Evolutionary conservation across 2,888 invertebrate species (phyloP).

Genomic region (Osmoderma eremita): DNA sequence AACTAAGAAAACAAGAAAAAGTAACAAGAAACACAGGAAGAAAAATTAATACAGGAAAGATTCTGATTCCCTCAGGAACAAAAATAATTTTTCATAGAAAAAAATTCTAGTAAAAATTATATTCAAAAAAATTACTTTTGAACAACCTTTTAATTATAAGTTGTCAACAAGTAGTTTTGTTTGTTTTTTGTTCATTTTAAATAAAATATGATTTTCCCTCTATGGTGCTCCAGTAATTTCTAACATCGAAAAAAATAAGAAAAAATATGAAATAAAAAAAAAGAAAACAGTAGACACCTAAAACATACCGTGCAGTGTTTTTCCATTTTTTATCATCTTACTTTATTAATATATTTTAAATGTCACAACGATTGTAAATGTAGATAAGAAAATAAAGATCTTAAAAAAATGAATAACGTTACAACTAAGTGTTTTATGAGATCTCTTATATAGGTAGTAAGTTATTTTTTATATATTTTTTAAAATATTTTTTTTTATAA

Average conservation of each 20-base stretch:
- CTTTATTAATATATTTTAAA: conserved; percentile 45
- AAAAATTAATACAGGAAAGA: conserved; percentile 39
- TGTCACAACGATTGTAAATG: conserved; percentile 44
- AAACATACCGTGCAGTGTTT: conserved; percentile 44
- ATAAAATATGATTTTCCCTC: background rate
- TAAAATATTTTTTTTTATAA: conserved; percentile 58
- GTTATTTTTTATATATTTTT: conserved; percentile 60
- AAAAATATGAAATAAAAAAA: conserved; percentile 38
- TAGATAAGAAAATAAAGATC: conserved; percentile 59
- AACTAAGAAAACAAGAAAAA: conserved; percentile 48
- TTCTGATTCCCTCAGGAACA: conserved; percentile 30
- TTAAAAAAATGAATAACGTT: conserved; percentile 50
- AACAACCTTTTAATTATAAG: no score
- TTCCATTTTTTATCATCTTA: conserved; percentile 30
- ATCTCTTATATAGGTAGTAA: conserved; percentile 65
- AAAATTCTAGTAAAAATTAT: background rate
- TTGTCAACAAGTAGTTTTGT: no score
- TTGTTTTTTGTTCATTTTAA: background rate
- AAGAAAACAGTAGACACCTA: conserved; percentile 46
- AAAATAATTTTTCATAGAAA: conserved; percentile 19
- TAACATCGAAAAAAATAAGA: conserved; percentile 25
- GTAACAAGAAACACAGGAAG: conserved; percentile 45
- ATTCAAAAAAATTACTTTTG: conserved; percentile 1
- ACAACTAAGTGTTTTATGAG: conserved; percentile 64
- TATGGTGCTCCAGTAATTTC: conserved; percentile 26